Percentiles rank a stretch among this genome's conserved stretches.
Evolutionary conservation across 2,797 vertebrate species (phyloP).

Genomic region (Amblyopsis hoosieri): DNA sequence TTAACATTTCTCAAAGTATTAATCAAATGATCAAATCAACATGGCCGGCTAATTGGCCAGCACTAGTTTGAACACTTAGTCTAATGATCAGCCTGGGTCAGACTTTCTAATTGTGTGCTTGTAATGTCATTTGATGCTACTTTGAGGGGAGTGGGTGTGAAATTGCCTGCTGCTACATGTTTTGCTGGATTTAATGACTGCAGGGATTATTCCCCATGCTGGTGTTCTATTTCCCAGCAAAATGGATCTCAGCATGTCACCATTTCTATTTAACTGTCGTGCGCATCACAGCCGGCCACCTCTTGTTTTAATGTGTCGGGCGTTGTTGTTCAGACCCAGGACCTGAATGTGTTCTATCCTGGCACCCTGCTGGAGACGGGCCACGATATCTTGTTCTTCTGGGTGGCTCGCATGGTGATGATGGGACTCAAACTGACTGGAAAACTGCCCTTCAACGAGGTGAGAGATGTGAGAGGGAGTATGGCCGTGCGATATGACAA

Average conservation of each 20-base stretch:
- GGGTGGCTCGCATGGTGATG: slow-evolving; percentile 97
- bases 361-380: slow-evolving; percentile 91
- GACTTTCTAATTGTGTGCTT: background rate
- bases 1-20: too few species aligned
- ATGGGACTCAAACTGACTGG: slow-evolving; percentile 89
- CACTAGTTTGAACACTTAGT: too few species aligned
- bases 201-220: too few species aligned
- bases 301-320: background rate
- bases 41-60: too few species aligned
- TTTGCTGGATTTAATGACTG: too few species aligned
- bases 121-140: background rate
- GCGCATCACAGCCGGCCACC: too few species aligned
- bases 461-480: slow-evolving; percentile 33
- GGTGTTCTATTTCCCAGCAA: too few species aligned
- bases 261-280: background rate
- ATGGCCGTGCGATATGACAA: background rate
- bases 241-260: background rate
- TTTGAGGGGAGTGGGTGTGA: background rate
- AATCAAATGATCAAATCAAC: too few species aligned
- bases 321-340: slow-evolving; percentile 74
- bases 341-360: slow-evolving; percentile 89
- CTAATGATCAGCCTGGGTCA: too few species aligned
- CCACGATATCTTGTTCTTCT: slow-evolving; percentile 95
- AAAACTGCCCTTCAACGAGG: slow-evolving; percentile 90
- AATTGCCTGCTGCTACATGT: background rate